phyloP scores from a whole-genome alignment of 1,140 invertebrate species.

The Cryptotermes secundus region DNA sequence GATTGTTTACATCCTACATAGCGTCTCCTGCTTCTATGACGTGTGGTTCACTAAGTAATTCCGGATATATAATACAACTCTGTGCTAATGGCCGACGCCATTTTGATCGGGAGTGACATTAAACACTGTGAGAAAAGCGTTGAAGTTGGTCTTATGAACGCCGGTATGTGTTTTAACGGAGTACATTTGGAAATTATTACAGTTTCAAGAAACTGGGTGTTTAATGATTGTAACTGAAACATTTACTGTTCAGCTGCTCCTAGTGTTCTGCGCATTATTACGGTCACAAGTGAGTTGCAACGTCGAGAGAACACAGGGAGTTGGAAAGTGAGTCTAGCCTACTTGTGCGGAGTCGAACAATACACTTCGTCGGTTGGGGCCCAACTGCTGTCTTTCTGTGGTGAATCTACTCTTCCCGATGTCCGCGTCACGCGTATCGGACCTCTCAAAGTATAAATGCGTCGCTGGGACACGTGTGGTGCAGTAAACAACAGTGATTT shows the following conservation, averaged over 20 bases:
- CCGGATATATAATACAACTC: neutral
- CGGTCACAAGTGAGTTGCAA: constrained; percentile 32
- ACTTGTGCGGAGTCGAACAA: constrained; percentile 43
- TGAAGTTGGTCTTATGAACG: neutral
- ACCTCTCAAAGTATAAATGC: constrained; percentile 40
- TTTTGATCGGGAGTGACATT: constrained; percentile 30
- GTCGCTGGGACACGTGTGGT: constrained; percentile 39
- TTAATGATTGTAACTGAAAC: neutral
- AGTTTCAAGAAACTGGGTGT: neutral
- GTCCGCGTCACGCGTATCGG: constrained; percentile 42
- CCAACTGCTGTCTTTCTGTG: constrained; percentile 41
- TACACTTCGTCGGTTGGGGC: constrained; percentile 43
- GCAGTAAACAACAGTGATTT: constrained; percentile 39
- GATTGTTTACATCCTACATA: neutral
- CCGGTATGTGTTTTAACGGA: neutral
- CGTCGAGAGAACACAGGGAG: constrained; percentile 39
- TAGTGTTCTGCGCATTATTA: constrained; percentile 37
- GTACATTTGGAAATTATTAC: neutral
- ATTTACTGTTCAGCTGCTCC: neutral
- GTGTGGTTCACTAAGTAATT: neutral
- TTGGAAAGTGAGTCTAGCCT: constrained; percentile 42
- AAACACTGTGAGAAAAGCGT: constrained; percentile 14
- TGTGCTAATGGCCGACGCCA: constrained; percentile 26
- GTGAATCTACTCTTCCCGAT: constrained; percentile 41
- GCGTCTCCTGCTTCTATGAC: neutral